These are phyloP conservation scores for Megalurothrips usitatus DNA, from an alignment of 2,888 invertebrate genomes.

Conservation along the genomic window DNA sequence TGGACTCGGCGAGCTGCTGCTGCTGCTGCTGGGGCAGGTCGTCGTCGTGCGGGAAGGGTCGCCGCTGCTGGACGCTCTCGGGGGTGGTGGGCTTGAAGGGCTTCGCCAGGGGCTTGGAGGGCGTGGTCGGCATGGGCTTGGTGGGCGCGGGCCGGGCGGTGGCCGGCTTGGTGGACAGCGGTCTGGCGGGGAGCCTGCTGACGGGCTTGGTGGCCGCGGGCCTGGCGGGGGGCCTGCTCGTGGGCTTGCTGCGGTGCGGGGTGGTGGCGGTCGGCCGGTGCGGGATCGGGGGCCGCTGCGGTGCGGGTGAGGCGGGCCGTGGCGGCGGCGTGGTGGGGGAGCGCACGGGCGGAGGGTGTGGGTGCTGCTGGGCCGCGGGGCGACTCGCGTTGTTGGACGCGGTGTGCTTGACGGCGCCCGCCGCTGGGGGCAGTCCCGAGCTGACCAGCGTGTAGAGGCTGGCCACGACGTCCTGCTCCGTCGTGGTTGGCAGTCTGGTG, in stretches of 20 bases:
- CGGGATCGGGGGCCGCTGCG: background rate
- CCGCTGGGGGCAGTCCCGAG: conserved; percentile 28
- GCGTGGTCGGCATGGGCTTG: background rate
- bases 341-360: background rate
- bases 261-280: background rate
- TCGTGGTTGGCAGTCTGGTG: background rate
- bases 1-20: conserved; percentile 7
- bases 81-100: background rate
- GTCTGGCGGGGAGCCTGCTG: background rate
- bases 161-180: background rate
- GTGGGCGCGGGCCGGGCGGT: background rate
- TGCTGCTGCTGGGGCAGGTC: background rate
- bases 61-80: background rate
- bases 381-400: conserved; percentile 16
- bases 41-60: background rate
- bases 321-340: background rate
- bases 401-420: background rate
- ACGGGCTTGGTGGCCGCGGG: background rate
- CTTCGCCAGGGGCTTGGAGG: background rate
- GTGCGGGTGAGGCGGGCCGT: background rate
- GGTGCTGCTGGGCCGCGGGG: background rate
- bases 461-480: conserved; percentile 23
- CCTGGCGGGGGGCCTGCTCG: background rate
- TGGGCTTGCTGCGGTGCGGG: background rate
- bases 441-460: conserved; percentile 26